phyloP scores from a whole-genome alignment of 2,888 invertebrate species.

The Eulithis prunata region DNA sequence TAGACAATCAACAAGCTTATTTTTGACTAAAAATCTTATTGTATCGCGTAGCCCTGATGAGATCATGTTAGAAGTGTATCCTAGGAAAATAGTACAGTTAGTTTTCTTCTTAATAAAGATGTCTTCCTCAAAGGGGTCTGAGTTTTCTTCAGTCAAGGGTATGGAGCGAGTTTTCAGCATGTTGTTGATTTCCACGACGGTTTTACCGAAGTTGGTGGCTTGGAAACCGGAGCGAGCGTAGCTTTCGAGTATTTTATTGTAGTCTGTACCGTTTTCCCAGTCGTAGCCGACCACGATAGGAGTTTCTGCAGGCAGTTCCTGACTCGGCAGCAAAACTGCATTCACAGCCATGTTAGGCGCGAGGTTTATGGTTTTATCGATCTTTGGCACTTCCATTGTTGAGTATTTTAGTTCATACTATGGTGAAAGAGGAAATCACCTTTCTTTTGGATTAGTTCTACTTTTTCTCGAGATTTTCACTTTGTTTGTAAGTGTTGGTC shows the following conservation, averaged over 20 bases:
- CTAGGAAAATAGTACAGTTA: constrained; percentile 97
- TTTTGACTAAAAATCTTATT: constrained; percentile 88
- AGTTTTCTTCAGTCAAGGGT: constrained; percentile 87
- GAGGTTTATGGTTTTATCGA: constrained; percentile 55
- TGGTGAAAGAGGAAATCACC: constrained; percentile 2
- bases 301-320: constrained; percentile 86
- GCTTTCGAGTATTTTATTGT: constrained; percentile 91
- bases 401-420: constrained; percentile 27
- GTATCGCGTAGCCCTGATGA: constrained; percentile 97
- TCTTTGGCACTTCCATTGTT: constrained; percentile 62
- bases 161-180: constrained; percentile 92
- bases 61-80: constrained; percentile 98
- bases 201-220: constrained; percentile 96
- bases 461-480: background rate
- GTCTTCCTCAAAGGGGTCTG: constrained; percentile 89
- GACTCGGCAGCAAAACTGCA: constrained; percentile 89
- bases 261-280: constrained; percentile 95
- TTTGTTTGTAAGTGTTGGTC: too few species aligned
- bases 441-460: background rate
- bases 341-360: constrained; percentile 85
- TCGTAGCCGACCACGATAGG: constrained; percentile 94
- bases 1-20: constrained; percentile 94
- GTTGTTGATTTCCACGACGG: constrained; percentile 95
- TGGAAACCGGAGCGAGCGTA: constrained; percentile 97
- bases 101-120: constrained; percentile 90